phyloP scores from a whole-genome alignment of 2,888 invertebrate species.

The Microctonus hyperodae region DNA sequence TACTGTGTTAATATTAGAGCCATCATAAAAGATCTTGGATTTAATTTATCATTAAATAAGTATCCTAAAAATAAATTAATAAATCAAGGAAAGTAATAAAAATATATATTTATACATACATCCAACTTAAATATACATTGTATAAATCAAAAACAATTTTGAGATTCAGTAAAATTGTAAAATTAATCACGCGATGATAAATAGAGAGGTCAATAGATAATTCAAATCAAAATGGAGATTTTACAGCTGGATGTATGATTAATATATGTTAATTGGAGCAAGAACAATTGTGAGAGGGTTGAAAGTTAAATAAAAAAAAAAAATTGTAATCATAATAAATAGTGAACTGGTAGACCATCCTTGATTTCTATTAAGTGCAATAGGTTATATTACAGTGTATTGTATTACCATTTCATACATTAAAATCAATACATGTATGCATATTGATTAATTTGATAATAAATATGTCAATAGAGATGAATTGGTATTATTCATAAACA shows the following conservation, averaged over 20 bases:
- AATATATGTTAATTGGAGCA: neutral
- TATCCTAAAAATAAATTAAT: neutral
- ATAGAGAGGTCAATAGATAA: neutral
- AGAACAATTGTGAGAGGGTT: slow-evolving; percentile 7
- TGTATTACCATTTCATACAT: neutral
- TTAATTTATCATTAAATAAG: neutral
- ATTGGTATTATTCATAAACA: too few species aligned
- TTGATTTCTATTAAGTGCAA: neutral
- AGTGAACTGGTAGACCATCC: neutral
- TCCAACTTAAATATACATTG: too few species aligned
- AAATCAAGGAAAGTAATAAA: neutral
- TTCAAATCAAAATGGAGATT: neutral
- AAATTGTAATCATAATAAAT: too few species aligned
- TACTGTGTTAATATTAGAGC: neutral
- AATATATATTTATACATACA: neutral
- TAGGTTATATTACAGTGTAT: neutral
- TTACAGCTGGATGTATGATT: neutral
- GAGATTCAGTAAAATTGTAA: neutral
- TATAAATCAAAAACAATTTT: neutral
- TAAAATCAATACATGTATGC: neutral
- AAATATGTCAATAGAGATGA: too few species aligned
- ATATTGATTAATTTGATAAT: neutral
- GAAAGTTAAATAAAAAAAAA: too few species aligned
- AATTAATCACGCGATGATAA: neutral
- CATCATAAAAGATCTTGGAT: neutral